Evolutionary conservation across 2,113 vertebrate genomes (phyloP).

Genomic region (Ptilorrhoa leucosticta): DNA sequence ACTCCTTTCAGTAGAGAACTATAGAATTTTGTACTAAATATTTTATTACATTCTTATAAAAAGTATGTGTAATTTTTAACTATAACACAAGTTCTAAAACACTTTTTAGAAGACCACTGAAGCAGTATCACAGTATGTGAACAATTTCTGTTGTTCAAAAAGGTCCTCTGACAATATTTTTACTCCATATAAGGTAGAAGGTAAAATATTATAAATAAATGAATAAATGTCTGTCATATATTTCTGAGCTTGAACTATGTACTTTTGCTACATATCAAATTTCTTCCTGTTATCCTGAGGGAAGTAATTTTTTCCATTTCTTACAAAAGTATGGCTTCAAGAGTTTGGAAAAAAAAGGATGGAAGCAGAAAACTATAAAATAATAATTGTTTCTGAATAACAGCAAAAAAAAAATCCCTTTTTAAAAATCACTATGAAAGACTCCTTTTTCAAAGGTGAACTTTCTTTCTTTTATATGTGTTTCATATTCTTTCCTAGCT

Average conservation of each 20-base stretch:
- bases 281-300: background rate
- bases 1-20: constrained; percentile 38
- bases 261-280: background rate
- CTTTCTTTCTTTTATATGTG: background rate
- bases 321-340: background rate
- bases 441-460: background rate
- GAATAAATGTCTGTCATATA: background rate
- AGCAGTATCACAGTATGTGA: background rate
- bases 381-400: background rate
- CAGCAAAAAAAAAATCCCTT: background rate
- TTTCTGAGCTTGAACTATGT: background rate
- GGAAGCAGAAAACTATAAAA: background rate
- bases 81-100: background rate
- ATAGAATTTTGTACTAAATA: constrained; percentile 31
- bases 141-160: background rate
- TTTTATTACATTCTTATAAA: background rate
- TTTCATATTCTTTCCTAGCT: background rate
- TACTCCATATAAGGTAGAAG: background rate
- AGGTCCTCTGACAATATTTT: background rate
- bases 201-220: background rate
- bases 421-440: background rate
- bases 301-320: background rate
- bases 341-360: background rate
- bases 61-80: background rate
- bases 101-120: constrained; percentile 5